A percentile compares a stretch with the other conserved stretches of the same genome.
These are phyloP conservation scores for Achlya flavicornis DNA, from an alignment of 2,888 invertebrate species.

Conservation along the genomic window DNA sequence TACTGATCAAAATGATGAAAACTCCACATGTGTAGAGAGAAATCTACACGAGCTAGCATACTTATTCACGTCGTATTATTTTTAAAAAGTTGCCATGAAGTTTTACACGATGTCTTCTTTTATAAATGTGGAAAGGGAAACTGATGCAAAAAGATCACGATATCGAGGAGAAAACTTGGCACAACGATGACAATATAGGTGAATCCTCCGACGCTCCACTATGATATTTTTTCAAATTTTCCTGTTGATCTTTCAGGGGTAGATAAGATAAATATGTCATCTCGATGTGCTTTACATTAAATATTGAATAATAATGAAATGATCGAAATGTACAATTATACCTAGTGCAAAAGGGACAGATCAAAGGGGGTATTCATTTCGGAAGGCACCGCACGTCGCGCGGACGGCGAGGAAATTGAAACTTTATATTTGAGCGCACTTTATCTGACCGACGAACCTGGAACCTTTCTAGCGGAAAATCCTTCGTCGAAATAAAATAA, in stretches of 20 bases:
- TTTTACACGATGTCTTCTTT: too few relatives aligned
- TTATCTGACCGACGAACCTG: slow-evolving; percentile 72
- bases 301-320: slow-evolving; percentile 6
- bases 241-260: background rate
- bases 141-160: background rate
- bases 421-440: slow-evolving; percentile 80
- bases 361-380: slow-evolving; percentile 58
- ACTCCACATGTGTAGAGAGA: background rate
- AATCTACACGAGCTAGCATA: background rate
- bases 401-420: slow-evolving; percentile 72
- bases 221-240: background rate
- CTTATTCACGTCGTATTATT: too few relatives aligned
- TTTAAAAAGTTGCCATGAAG: too few relatives aligned
- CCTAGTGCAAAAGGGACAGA: slow-evolving; percentile 41
- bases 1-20: slow-evolving; percentile 13
- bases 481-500: slow-evolving; percentile 71
- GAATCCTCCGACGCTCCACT: background rate
- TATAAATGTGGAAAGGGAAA: too few relatives aligned
- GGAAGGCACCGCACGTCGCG: slow-evolving; percentile 65
- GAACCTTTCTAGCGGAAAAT: slow-evolving; percentile 65
- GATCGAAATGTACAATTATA: slow-evolving; percentile 18
- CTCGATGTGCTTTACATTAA: background rate
- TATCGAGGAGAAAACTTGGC: background rate
- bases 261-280: background rate
- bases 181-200: background rate